Evolutionary conservation across 1,140 invertebrate genomes (phyloP).

Genomic region (Drosophila elegans): DNA sequence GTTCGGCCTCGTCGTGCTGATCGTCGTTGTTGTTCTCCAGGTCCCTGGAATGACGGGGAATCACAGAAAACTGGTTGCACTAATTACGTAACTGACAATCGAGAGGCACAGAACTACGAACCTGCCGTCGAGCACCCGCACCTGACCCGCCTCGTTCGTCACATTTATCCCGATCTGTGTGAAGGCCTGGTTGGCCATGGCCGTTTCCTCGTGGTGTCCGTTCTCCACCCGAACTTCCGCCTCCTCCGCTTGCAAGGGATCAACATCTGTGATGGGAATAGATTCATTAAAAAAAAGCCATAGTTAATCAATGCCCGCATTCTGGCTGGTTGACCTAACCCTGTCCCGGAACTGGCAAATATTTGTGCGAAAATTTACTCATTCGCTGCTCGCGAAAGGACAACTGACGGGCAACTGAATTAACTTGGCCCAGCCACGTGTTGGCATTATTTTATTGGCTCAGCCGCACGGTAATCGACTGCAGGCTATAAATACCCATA

Average conservation of each 20-base stretch:
- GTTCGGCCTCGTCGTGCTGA: constrained; percentile 73
- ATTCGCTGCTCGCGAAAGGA: constrained; percentile 46
- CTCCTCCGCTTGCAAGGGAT: constrained; percentile 68
- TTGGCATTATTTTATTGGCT: constrained; percentile 47
- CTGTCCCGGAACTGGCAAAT: constrained; percentile 33
- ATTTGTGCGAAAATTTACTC: constrained; percentile 50
- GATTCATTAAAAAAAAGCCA: neutral
- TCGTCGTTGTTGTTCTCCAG: constrained; percentile 83
- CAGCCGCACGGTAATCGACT: constrained; percentile 12
- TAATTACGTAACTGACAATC: constrained; percentile 79
- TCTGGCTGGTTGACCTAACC: constrained; percentile 22
- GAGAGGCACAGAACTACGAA: constrained; percentile 74
- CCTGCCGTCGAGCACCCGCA: constrained; percentile 77
- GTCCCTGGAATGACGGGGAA: constrained; percentile 68
- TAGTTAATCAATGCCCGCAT: neutral
- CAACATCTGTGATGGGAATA: constrained; percentile 50
- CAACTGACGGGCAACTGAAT: constrained; percentile 31
- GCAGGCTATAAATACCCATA: constrained; percentile 60
- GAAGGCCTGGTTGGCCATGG: constrained; percentile 50
- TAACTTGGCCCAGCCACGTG: constrained; percentile 25
- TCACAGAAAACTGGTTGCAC: constrained; percentile 82
- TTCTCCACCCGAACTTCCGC: constrained; percentile 40
- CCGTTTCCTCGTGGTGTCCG: constrained; percentile 57
- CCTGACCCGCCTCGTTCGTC: constrained; percentile 82
- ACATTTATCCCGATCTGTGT: constrained; percentile 83